Percentiles rank a stretch among this genome's conserved stretches.
phyloP scores from a whole-genome alignment of 2,888 invertebrate genomes.

The Caenorhabditis sp. region DNA sequence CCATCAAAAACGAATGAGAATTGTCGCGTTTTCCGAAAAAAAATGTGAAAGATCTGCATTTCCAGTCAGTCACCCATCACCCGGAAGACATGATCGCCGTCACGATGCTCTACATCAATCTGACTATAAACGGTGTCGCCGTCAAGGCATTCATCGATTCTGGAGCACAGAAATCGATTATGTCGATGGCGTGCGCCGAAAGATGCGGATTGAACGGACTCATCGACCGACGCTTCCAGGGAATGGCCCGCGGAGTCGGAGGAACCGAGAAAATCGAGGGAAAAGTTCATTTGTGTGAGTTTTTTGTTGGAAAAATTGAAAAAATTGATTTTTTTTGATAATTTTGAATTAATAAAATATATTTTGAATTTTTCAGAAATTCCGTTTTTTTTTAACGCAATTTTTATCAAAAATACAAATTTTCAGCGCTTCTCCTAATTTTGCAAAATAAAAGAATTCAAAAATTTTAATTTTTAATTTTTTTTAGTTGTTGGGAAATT shows the following conservation, averaged over 20 bases:
- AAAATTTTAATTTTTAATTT: not conserved
- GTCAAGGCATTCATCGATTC: constrained; percentile 99
- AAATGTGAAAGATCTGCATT: too few relatives aligned
- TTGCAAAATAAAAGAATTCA: too few relatives aligned
- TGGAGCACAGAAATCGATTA: constrained; percentile 96
- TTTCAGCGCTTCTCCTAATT: too few relatives aligned
- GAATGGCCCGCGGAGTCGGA: constrained; percentile 97
- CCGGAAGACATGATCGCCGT: constrained; percentile 99
- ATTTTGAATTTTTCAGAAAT: too few relatives aligned
- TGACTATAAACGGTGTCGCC: constrained; percentile 95
- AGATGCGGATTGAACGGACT: constrained; percentile 84
- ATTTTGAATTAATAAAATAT: too few relatives aligned
- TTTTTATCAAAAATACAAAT: not conserved
- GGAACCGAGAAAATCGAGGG: constrained; percentile 97
- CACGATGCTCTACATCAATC: constrained; percentile 97
- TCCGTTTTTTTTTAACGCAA: too few relatives aligned
- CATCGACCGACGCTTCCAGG: constrained; percentile 93
- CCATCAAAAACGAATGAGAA: too few relatives aligned
- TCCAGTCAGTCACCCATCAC: constrained; percentile 96
- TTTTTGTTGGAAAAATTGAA: not conserved
- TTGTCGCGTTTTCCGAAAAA: too few relatives aligned
- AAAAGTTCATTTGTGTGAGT: constrained; percentile 91
- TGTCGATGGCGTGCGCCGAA: constrained; percentile 94
- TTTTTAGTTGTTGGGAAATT: too few relatives aligned
- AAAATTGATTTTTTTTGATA: too few relatives aligned